Evolutionary conservation across 2,113 vertebrate species (phyloP), one percentile per base, ranked within the genome.

Genomic region (Donacobius atricapilla): DNA sequence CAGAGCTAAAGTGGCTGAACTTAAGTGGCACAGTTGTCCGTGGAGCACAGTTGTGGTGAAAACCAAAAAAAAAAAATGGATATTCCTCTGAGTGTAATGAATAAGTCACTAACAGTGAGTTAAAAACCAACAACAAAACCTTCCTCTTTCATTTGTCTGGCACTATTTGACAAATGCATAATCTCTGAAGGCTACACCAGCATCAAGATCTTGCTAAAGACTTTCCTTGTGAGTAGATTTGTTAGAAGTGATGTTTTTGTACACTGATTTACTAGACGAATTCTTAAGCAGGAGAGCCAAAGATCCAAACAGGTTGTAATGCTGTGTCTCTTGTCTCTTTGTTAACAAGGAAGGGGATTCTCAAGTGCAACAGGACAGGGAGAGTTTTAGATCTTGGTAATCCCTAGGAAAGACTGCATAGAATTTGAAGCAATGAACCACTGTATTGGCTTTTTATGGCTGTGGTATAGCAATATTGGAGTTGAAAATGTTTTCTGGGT

Each of bases 1-100:
- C 91, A 93, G 94, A 14, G 33, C 76, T 90, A 73, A 89, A 95
- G 94, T 85, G 69, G 63, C 76, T 89, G 83, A 69, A 82, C 58
- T 92, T 51, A 76, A 89, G 45, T 31, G 57, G 83, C 53, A 64
- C 90, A 88, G 76, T 92, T 96, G 71, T 84, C 65, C 22, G 3
- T 15, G 25, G 39, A 86, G 18, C 24, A 61, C 25, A 83, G 61
- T 77, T 7, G 13, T 66, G 72, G 19, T 94, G 92, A 93, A 96
- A 95, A 68, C 65, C n/a, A n/a, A 35, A 63, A 77, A 79, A 77
- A 87, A 33, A 89, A 45, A 2, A 88, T 7, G 25, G 40, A 13
- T 93, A 83, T 90, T 86, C 80, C 88, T 92, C 75, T 60, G 76
- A 86, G 68, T 64, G 7, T 70, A 90, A 68, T 71, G 76, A 93